Evolutionary conservation across 2,113 vertebrate species (phyloP).

Genomic region (Ginglymostoma cirratum): DNA sequence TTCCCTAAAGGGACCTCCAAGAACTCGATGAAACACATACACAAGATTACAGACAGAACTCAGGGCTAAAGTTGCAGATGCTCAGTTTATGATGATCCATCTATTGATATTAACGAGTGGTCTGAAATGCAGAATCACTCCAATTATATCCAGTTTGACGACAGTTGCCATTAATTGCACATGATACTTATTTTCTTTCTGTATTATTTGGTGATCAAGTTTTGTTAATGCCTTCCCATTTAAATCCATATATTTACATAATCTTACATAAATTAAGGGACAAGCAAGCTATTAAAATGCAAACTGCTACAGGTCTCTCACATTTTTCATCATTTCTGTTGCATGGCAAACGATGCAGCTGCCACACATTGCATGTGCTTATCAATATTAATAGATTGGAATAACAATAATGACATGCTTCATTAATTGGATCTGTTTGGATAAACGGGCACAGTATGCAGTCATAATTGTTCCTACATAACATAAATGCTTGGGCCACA

Average conservation of each 20-base stretch:
- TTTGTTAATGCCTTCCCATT: not conserved
- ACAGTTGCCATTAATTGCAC: not conserved
- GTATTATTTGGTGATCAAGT: not conserved
- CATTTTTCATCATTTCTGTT: not conserved
- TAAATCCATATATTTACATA: constrained; percentile 2
- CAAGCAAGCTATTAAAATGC: not conserved
- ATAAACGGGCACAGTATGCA: not conserved
- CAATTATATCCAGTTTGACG: not conserved
- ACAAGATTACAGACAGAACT: not conserved
- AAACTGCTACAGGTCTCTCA: constrained; percentile 23
- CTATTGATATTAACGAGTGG: not conserved
- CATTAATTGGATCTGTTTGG: constrained; percentile 4
- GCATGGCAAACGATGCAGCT: constrained; percentile 14
- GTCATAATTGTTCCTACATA: not conserved
- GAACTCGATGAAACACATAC: not conserved
- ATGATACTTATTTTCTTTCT: not conserved
- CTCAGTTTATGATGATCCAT: not conserved
- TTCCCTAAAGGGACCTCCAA: not conserved
- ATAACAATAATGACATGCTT: not conserved
- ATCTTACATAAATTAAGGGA: constrained; percentile 5
- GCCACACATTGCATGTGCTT: not conserved
- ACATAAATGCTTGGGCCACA: not conserved
- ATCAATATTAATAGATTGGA: constrained; percentile 15
- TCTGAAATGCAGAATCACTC: not conserved
- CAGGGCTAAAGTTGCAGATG: not conserved